Base-by-base conservation (phyloP, 2,888 invertebrate genomes). In the Mythimna pallens region DNA sequence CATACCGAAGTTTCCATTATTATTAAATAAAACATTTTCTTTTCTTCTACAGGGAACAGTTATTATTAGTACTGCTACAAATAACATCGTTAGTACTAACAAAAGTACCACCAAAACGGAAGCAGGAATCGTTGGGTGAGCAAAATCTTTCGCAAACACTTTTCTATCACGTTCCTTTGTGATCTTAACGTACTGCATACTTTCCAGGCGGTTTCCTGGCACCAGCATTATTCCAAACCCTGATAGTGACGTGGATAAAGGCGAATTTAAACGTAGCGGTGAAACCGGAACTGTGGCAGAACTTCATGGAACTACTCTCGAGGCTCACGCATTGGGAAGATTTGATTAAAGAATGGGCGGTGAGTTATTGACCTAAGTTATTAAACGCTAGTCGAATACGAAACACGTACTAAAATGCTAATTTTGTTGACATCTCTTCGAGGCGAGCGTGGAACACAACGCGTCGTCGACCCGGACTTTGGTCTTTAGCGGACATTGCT, bases 231-330 rank as follows among this genome's bases (percentile, higher is more conserved):
- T 98, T 98, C 88, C 98, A 99, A 97, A 99, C 99, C 0, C 95
- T 99, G 65, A 99, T 99, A 84, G 99, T 99, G 81, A 99, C 99
- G 5, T 99, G 99, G 99, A 99, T 99, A 86, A 99, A 99, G 89
- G 99, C 99, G 0, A 99, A 99, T 94, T 97, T 99, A 86, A 99
- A 99, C 92, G 99, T 99, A 9, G 97, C 98, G 6, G 98, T 99
- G 76, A 98, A 98, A 72, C 97, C 98, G 9, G 98, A 98, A 88
- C 95, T 99, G 61, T 99, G 99, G 99, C 99, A 99, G 94, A 98
- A 98, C 91, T 99, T 99, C 92, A 97, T 99, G 89, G 97, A 97
- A 77, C 98, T 99, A 14, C 96, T 99, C 25, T 98, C 98, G 0
- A 98, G 98, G 2, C 97, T 99, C 9, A 99, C 99, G 0, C 98